Evolutionary conservation across 2,888 invertebrate species (phyloP).

Genomic region (Drosophila mulleri): DNA sequence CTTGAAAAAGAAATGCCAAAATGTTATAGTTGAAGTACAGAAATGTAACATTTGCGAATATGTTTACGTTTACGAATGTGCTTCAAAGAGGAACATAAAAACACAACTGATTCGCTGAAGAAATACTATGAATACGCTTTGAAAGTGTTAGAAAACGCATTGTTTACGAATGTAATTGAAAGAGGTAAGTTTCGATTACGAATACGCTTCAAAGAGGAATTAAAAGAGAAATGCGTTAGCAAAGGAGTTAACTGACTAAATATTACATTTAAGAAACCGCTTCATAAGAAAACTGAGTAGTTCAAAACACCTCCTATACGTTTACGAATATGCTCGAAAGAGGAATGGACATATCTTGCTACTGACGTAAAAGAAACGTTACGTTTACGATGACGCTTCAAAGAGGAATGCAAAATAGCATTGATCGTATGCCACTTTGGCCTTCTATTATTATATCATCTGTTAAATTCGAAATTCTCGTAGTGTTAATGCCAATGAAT

Average conservation of each 20-base stretch:
- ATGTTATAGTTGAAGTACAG: neutral
- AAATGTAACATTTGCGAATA: neutral
- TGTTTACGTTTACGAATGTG: neutral
- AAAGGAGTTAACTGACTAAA: neutral
- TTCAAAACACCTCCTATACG: neutral
- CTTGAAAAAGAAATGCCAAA: neutral
- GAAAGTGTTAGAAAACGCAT: too few relatives aligned
- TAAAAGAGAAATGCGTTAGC: neutral
- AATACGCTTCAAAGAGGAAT: neutral
- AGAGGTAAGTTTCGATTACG: neutral
- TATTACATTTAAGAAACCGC: neutral
- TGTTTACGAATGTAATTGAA: too few relatives aligned
- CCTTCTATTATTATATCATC: slow-evolving; percentile 1
- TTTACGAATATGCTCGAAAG: neutral
- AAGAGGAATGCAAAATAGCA: neutral
- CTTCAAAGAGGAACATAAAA: neutral
- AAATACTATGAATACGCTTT: too few relatives aligned
- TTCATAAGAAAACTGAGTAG: neutral
- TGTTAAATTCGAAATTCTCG: neutral
- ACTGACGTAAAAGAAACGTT: too few relatives aligned
- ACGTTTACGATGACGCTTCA: neutral
- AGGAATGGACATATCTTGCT: neutral
- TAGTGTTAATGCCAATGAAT: slow-evolving; percentile 3
- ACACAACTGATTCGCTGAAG: too few relatives aligned
- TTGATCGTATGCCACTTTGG: neutral